Conservation (phyloP, 1,140 invertebrate species). For the Caenorhabditis inopinata region DNA sequence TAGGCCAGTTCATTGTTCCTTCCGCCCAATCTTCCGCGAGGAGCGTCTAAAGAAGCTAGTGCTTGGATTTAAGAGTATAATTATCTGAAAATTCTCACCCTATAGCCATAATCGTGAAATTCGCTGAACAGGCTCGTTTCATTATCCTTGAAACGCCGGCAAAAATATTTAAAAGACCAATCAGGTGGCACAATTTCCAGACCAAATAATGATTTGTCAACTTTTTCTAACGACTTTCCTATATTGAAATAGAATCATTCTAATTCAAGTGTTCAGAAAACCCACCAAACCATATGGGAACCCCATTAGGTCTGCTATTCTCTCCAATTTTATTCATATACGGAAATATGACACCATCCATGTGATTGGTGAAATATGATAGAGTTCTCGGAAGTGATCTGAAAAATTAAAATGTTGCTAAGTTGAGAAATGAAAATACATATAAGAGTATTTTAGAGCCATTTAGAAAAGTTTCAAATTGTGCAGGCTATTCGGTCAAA, state of each 20-base stretch:
- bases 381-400: conserved; percentile 36
- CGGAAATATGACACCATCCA: conserved; percentile 39
- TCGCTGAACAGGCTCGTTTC: conserved; percentile 16
- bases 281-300: conserved; percentile 43
- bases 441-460: no score
- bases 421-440: no score
- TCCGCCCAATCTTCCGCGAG: conserved; percentile 44
- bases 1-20: conserved; percentile 44
- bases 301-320: conserved; percentile 41
- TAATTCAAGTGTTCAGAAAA: background rate
- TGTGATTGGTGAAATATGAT: conserved; percentile 31
- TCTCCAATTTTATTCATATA: conserved; percentile 45
- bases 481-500: no score
- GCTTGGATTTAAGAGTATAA: background rate
- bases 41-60: conserved; percentile 8
- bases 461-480: no score
- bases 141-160: conserved; percentile 28
- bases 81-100: background rate
- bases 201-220: background rate
- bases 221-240: background rate
- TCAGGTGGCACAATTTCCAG: background rate
- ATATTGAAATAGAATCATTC: background rate
- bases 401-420: background rate
- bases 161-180: conserved; percentile 6
- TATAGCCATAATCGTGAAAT: conserved; percentile 22